Evolutionary conservation across 2,888 invertebrate genomes (phyloP).

Genomic region (Congeria kusceri): DNA sequence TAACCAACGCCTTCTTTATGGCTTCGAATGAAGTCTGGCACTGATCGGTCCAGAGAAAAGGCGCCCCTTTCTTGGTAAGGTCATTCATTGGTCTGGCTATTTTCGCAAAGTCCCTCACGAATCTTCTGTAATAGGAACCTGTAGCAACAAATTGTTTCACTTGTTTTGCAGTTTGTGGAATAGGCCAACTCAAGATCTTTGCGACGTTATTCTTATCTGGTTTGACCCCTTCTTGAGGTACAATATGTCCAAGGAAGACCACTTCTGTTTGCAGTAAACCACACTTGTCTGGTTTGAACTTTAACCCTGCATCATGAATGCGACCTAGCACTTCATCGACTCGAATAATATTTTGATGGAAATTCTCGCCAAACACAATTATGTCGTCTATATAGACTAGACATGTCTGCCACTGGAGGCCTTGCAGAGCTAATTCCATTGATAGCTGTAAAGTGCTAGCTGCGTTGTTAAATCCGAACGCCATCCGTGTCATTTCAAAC

Average conservation of each 20-base stretch:
- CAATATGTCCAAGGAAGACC: too few relatives aligned
- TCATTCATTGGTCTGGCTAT: too few relatives aligned
- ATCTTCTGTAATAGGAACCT: too few relatives aligned
- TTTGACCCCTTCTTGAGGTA: too few relatives aligned
- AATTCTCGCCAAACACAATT: slow-evolving; percentile 34
- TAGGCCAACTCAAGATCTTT: too few relatives aligned
- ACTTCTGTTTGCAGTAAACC: not conserved
- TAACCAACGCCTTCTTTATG: not conserved
- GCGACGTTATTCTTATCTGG: too few relatives aligned
- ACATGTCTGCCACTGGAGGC: slow-evolving; percentile 29
- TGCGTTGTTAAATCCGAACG: slow-evolving; percentile 52
- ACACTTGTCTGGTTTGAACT: not conserved
- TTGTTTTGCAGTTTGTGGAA: too few relatives aligned
- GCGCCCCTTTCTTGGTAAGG: too few relatives aligned
- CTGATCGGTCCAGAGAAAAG: not conserved
- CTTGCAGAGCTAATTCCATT: too few relatives aligned
- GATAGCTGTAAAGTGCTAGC: slow-evolving; percentile 26
- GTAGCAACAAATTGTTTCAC: too few relatives aligned
- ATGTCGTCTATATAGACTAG: slow-evolving; percentile 57
- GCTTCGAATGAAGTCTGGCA: not conserved
- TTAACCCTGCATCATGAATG: slow-evolving; percentile 7
- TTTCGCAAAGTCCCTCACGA: too few relatives aligned
- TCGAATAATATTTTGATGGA: too few relatives aligned
- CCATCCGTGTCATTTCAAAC: slow-evolving; percentile 49
- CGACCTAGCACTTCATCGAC: not conserved